A percentile compares a stretch with the other conserved stretches of the same genome.
Conservation (phyloP, 2,113 vertebrate genomes). For the Nycticebus coucang region DNA sequence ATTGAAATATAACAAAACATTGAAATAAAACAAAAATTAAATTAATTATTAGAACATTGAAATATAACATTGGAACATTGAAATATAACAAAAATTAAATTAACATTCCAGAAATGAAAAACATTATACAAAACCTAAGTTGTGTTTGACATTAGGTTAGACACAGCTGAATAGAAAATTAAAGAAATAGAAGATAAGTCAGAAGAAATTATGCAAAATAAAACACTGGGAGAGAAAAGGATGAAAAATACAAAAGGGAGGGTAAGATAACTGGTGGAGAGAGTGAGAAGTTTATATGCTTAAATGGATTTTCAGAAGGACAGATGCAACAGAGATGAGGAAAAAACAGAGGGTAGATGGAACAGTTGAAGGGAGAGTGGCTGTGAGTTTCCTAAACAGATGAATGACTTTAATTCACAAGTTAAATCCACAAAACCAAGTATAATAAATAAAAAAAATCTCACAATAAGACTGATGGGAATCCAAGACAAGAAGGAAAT, state of each 20-base stretch:
- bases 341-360: neutral
- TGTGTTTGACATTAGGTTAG: neutral
- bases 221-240: neutral
- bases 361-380: neutral
- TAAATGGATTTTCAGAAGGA: neutral
- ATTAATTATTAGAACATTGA: neutral
- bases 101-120: neutral
- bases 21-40: neutral
- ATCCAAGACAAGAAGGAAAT: neutral
- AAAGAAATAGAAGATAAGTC: neutral
- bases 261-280: neutral
- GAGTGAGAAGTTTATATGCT: neutral
- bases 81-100: neutral
- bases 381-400: neutral
- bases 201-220: neutral
- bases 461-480: neutral
- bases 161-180: neutral
- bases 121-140: neutral
- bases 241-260: neutral
- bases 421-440: neutral
- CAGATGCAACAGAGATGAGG: neutral
- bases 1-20: neutral
- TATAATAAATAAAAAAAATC: neutral
- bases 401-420: neutral
- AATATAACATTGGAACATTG: neutral